Conservation (phyloP, 1,140 invertebrate genomes). For the Oncopeltus fasciatus region DNA sequence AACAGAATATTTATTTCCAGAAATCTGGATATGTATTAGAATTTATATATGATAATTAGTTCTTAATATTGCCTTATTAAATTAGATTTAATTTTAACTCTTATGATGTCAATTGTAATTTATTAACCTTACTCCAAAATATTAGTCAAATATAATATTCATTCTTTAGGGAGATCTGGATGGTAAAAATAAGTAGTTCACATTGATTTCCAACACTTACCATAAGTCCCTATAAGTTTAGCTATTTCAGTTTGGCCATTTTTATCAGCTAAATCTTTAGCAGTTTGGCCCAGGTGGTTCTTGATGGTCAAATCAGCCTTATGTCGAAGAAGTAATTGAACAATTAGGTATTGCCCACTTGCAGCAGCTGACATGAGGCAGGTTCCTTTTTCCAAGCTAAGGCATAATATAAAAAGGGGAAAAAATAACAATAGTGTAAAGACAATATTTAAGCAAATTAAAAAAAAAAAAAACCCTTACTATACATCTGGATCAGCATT, state of each 20-base stretch:
- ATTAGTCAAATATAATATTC: too few relatives aligned
- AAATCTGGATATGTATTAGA: too few relatives aligned
- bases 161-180: background rate
- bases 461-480: conserved; percentile 10
- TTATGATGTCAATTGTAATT: too few relatives aligned
- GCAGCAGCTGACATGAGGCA: conserved; percentile 12
- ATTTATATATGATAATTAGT: too few relatives aligned
- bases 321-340: background rate
- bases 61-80: too few relatives aligned
- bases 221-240: background rate
- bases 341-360: background rate
- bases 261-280: conserved; percentile 6
- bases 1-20: too few relatives aligned
- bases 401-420: background rate
- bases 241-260: background rate
- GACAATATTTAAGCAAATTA: too few relatives aligned
- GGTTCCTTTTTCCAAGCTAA: background rate
- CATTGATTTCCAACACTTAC: too few relatives aligned
- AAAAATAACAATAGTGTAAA: background rate
- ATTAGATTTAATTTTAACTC: too few relatives aligned
- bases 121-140: too few relatives aligned
- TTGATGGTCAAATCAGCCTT: background rate
- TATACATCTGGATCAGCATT: conserved; percentile 8
- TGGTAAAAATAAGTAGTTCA: background rate
- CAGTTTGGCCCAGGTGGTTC: background rate